Percentiles rank a stretch among this genome's conserved stretches.
These are phyloP conservation scores for Pampus argenteus DNA, from an alignment of 2,797 vertebrate genomes.

Conservation along the genomic window DNA sequence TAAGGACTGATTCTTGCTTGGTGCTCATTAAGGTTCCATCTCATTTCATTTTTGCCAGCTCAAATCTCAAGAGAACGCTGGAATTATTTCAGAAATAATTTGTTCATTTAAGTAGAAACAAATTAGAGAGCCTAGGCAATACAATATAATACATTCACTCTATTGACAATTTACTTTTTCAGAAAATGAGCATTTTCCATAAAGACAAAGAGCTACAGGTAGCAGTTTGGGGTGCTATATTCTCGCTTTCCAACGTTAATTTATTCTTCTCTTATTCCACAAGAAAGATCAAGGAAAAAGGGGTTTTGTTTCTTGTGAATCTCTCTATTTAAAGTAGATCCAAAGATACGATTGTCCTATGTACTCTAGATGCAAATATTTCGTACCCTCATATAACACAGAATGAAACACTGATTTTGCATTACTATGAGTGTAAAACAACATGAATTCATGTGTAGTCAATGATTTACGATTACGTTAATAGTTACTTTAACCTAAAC, in stretches of 20 bases:
- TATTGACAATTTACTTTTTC: slow-evolving; percentile 67
- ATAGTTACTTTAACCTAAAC: neutral
- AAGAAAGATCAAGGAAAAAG: neutral
- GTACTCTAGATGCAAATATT: too few species aligned
- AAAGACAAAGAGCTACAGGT: slow-evolving; percentile 60
- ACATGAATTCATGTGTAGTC: neutral
- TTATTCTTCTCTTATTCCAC: slow-evolving; percentile 27
- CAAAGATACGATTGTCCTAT: too few species aligned
- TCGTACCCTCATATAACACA: too few species aligned
- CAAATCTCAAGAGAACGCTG: slow-evolving; percentile 80
- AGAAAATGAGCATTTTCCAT: slow-evolving; percentile 63
- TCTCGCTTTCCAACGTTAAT: slow-evolving; percentile 73
- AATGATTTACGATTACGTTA: neutral
- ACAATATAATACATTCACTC: slow-evolving; percentile 78
- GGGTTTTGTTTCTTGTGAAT: neutral
- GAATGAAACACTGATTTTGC: neutral
- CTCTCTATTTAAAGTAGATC: too few species aligned
- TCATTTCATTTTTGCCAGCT: slow-evolving; percentile 78
- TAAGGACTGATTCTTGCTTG: slow-evolving; percentile 63
- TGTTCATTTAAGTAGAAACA: slow-evolving; percentile 85
- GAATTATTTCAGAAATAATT: slow-evolving; percentile 85
- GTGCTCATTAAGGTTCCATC: slow-evolving; percentile 79
- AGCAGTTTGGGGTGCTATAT: slow-evolving; percentile 66
- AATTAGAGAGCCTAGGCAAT: slow-evolving; percentile 79
- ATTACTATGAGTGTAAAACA: neutral